These are phyloP conservation scores for Distichodus sexfasciatus DNA, from an alignment of 2,797 vertebrate species.

Conservation along the genomic window DNA sequence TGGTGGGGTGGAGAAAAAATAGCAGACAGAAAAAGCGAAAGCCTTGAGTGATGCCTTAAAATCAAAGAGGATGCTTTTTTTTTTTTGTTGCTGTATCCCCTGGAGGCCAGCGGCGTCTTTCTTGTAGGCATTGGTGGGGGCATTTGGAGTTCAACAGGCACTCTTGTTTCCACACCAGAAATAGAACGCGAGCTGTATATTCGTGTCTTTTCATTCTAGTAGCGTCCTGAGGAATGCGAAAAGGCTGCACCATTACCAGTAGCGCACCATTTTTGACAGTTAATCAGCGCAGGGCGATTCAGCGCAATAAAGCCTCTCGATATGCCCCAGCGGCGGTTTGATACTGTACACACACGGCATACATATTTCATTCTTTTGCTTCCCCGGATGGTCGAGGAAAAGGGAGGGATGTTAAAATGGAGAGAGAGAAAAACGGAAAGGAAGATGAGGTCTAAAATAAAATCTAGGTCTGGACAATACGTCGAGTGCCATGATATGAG, in stretches of 20 bases:
- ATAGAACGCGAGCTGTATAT: constrained; percentile 37
- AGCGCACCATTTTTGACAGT: constrained; percentile 42
- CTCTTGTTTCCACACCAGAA: constrained; percentile 40
- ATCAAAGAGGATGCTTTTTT: constrained; percentile 53
- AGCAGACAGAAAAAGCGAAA: constrained; percentile 17
- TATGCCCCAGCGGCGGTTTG: constrained; percentile 40
- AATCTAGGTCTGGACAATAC: too few relatives aligned
- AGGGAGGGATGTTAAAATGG: constrained; percentile 24
- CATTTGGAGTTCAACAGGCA: constrained; percentile 57
- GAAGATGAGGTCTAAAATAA: too few relatives aligned
- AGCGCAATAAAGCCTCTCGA: constrained; percentile 20
- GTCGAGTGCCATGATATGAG: too few relatives aligned
- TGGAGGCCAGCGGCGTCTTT: constrained; percentile 36
- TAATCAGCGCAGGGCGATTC: constrained; percentile 32
- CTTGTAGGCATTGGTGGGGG: constrained; percentile 36
- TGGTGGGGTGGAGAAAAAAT: constrained; percentile 41
- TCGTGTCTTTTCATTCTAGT: neutral
- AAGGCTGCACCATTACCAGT: constrained; percentile 39
- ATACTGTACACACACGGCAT: constrained; percentile 7
- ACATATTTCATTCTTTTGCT: constrained; percentile 38
- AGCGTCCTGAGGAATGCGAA: constrained; percentile 25
- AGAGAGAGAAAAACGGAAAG: constrained; percentile 41
- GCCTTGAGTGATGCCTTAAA: constrained; percentile 51
- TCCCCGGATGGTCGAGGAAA: constrained; percentile 27
- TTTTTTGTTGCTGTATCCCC: constrained; percentile 40